phyloP scores from a whole-genome alignment of 2,888 invertebrate genomes.

The Heliothis peltigera region DNA sequence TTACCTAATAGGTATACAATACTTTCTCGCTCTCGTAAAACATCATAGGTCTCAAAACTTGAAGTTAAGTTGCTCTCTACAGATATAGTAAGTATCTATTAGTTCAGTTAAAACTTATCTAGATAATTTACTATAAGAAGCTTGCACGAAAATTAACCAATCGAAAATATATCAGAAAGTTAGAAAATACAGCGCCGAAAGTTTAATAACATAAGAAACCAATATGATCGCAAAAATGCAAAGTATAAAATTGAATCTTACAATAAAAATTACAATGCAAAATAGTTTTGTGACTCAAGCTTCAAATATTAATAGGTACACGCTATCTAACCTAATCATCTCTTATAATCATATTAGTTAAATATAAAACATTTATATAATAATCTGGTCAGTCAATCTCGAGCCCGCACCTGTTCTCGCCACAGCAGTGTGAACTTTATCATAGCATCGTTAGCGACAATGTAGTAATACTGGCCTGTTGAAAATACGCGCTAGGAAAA shows the following conservation, averaged over 20 bases:
- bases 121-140: constrained; percentile 56
- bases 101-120: constrained; percentile 57
- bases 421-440: constrained; percentile 73
- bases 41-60: constrained; percentile 56
- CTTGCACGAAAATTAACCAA: constrained; percentile 44
- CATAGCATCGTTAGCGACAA: constrained; percentile 47
- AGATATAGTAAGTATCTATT: constrained; percentile 55
- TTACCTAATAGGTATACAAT: constrained; percentile 74
- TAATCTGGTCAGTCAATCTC: constrained; percentile 86
- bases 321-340: constrained; percentile 79
- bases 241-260: constrained; percentile 44
- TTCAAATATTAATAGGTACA: constrained; percentile 77
- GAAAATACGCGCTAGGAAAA: constrained; percentile 29
- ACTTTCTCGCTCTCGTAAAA: constrained; percentile 68
- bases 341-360: constrained; percentile 71
- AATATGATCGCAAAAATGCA: constrained; percentile 44
- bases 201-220: constrained; percentile 25
- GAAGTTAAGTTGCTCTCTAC: constrained; percentile 51
- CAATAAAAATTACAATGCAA: constrained; percentile 68
- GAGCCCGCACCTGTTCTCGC: constrained; percentile 76
- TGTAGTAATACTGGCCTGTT: constrained; percentile 46
- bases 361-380: constrained; percentile 83
- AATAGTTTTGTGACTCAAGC: constrained; percentile 74
- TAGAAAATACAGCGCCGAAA: constrained; percentile 19
- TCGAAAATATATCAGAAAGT: constrained; percentile 18